Conservation (phyloP, 2,797 vertebrate species). For the Crocodylus rhombifer region DNA sequence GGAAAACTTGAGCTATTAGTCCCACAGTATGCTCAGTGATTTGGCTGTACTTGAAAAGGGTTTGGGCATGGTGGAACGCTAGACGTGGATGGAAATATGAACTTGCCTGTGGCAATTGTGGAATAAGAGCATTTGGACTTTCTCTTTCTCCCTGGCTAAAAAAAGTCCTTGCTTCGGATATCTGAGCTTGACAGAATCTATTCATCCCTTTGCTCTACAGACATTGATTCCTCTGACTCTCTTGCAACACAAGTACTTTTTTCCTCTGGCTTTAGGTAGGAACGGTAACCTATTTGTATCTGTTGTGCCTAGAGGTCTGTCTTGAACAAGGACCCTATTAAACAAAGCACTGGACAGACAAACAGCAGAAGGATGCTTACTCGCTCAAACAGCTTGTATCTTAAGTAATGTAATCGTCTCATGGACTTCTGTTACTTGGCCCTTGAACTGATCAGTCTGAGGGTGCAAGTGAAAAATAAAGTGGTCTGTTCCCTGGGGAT, state of each 20-base stretch:
- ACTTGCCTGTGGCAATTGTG: not conserved
- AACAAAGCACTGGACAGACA: constrained; percentile 16
- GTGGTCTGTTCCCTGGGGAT: not conserved
- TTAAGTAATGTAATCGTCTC: not conserved
- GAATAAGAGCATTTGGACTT: not conserved
- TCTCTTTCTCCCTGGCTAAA: not conserved
- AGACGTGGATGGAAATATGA: not conserved
- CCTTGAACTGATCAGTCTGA: not conserved
- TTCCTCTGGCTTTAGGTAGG: constrained; percentile 29
- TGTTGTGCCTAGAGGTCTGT: not conserved
- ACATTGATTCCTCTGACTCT: not conserved
- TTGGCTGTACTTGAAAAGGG: not conserved
- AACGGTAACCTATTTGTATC: constrained; percentile 25
- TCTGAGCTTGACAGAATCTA: not conserved
- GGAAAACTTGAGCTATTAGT: not conserved
- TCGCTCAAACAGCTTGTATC: rapidly evolving
- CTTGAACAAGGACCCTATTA: constrained; percentile 18
- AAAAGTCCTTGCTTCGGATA: not conserved
- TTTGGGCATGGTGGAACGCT: not conserved
- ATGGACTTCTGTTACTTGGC: not conserved
- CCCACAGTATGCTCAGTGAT: not conserved
- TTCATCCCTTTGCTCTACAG: not conserved
- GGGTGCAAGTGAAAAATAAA: not conserved
- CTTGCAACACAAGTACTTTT: constrained; percentile 29
- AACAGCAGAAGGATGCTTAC: not conserved